Base-by-base conservation (phyloP, 2,888 invertebrate genomes). In the Lissonota sp. region DNA sequence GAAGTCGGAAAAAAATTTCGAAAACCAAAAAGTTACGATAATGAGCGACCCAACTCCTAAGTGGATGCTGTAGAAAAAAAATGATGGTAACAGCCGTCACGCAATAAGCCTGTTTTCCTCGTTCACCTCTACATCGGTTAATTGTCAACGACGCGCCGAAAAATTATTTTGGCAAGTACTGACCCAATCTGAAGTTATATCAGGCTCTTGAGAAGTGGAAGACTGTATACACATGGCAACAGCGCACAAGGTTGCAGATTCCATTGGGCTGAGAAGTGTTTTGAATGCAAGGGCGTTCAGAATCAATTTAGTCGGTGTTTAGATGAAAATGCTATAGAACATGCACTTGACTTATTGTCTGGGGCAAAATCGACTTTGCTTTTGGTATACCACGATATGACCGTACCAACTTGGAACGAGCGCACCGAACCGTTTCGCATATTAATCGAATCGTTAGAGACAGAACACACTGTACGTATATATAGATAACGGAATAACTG, bases 401-500 rank as follows among this genome's bases (percentile, higher is more conserved):
- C 16, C 12, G 66, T 53, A 60, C 26, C 26, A 75, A 80, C 44
- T 80, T 53, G 66, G 53, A 14, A 75, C 64, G 49, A 39, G 60
- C 40, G 57, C 46, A 37, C 74, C 58, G 51, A 74, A 58, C 53
- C 60, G 66, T 64, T 53, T 60, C 71, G 79, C 79, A 80, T 80
- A 80, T 80, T 80, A 75, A 80, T 75, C 71, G 79, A 80, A 80
- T 80, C 79, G 66, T 80, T 80, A 80, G 75, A 71, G 70, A 60
- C 70, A 71, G 75, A 66, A 51, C 53, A 55, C 60, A 46, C 66
- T 57, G 42, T 26, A 26, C 26, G 42, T 44, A 69, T 62, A 58
- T 46, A 26, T 26, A 26, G 26, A 26, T 26, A 6, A 12, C 60
- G 49, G 46, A 69, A 63, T 60, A 66, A 75, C 75, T 64, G 46